Evolutionary conservation across 2,888 invertebrate species (phyloP).

Genomic region (Malacosoma neustria): DNA sequence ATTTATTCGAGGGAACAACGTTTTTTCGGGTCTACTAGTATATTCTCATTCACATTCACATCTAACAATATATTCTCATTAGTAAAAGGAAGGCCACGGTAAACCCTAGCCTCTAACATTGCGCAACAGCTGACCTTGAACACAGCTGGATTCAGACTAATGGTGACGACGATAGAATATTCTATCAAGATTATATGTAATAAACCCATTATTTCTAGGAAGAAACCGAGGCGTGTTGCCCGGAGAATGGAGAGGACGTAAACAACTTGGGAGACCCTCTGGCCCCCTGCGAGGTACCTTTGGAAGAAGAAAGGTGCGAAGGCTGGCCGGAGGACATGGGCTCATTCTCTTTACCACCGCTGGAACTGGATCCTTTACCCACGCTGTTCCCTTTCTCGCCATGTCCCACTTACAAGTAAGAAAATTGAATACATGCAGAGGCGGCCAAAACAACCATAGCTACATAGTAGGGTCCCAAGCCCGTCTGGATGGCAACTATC

Average conservation of each 20-base stretch:
- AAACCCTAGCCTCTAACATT: too few species aligned
- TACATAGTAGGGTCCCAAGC: too few species aligned
- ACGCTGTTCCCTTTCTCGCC: constrained; percentile 91
- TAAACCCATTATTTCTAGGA: constrained; percentile 28
- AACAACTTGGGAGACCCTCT: constrained; percentile 48
- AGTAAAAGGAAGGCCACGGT: too few species aligned
- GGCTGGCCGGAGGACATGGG: constrained; percentile 88
- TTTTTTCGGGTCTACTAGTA: too few species aligned
- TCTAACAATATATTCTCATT: too few species aligned
- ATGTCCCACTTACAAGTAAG: constrained; percentile 86
- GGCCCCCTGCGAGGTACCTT: constrained; percentile 48
- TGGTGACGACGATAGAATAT: constrained; percentile 5
- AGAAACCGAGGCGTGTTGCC: constrained; percentile 61
- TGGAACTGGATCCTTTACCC: constrained; percentile 91
- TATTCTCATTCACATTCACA: too few species aligned
- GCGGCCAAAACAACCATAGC: too few species aligned
- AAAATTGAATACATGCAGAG: too few species aligned
- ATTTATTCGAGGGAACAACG: too few species aligned
- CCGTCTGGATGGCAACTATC: too few species aligned
- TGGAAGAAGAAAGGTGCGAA: constrained; percentile 58
- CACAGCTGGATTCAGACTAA: constrained; percentile 6
- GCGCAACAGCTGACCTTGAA: background rate
- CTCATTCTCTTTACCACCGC: constrained; percentile 86
- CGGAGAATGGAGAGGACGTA: constrained; percentile 57
- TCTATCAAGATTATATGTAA: background rate